Base-by-base conservation (phyloP, 2,113 vertebrate species). In the Colius striatus region DNA sequence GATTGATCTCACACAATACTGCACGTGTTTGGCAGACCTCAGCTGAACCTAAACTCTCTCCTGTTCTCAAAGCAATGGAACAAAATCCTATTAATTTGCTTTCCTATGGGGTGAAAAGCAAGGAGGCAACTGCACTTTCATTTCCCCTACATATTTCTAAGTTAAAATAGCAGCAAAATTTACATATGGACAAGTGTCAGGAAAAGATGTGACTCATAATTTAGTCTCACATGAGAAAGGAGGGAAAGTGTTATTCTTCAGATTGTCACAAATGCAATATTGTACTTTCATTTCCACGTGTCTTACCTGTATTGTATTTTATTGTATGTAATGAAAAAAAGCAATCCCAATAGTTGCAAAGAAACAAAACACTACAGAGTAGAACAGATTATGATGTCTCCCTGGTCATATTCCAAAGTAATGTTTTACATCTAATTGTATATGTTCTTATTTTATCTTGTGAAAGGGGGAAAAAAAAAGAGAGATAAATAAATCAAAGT, bases 51-150 rank as follows among this genome's bases (percentile, higher is more conserved):
- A 26, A 92, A 68, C 62, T 87, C 47, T 88, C 21, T 18, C 54
- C 38, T 48, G 11, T 43, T 93, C 55, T n/a, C 71, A 86, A 84
- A 93, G 38, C 66, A 90, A 30, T 36, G 29, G 55, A 79, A 65
- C 16, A 91, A 95, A 94, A 82, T 70, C 73, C 58, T 71, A 76
- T 80, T 74, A 75, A 45, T 79, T n/a, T 81, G 29, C 80, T 94
- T 84, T 80, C 84, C 62, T 86, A 27, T 68, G 36, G 89, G 80
- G 57, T 75, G 43, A 74, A 93, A 95, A 92, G 45, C 48, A 81
- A 77, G 29, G 72, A 72, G 68, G 53, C 77, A 88, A 73, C 61
- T 91, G 75, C 18, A 51, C 79, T 95, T 95, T 74, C 62, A 68
- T 92, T 95, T 96, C 75, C 32, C 27, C 36, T 58, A 18, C 51